These are phyloP conservation scores for Neoitamus cyanurus DNA, from an alignment of 2,888 invertebrate genomes.

Conservation along the genomic window DNA sequence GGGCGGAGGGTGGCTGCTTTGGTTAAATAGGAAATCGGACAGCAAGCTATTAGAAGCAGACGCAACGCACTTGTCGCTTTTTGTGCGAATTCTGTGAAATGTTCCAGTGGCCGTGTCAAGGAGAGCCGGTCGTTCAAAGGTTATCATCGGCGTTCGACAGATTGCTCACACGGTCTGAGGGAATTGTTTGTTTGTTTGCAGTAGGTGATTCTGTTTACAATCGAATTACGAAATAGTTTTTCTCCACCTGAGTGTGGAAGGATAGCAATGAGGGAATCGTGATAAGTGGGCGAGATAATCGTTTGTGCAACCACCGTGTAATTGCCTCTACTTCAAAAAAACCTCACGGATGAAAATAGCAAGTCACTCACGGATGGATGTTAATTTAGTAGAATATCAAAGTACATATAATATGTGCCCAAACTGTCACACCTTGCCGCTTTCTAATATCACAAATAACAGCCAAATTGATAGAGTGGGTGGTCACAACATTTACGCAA, in stretches of 20 bases:
- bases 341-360: no score
- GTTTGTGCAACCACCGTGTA: background rate
- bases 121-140: background rate
- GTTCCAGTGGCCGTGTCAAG: background rate
- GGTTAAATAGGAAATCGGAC: background rate
- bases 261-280: background rate
- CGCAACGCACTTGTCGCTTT: background rate
- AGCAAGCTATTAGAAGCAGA: background rate
- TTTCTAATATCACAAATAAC: no score
- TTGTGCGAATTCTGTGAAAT: background rate
- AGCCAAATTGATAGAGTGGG: no score
- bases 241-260: background rate
- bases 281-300: background rate
- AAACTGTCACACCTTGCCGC: no score
- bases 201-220: background rate
- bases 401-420: no score
- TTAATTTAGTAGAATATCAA: no score
- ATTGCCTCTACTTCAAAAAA: no score
- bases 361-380: no score
- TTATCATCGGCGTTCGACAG: background rate
- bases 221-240: background rate
- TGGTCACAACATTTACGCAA: no score
- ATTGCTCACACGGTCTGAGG: background rate
- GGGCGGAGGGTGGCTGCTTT: background rate
- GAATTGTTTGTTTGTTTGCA: background rate